Base-by-base conservation (phyloP, 2,888 invertebrate species). In the Andrena haemorrhoa region DNA sequence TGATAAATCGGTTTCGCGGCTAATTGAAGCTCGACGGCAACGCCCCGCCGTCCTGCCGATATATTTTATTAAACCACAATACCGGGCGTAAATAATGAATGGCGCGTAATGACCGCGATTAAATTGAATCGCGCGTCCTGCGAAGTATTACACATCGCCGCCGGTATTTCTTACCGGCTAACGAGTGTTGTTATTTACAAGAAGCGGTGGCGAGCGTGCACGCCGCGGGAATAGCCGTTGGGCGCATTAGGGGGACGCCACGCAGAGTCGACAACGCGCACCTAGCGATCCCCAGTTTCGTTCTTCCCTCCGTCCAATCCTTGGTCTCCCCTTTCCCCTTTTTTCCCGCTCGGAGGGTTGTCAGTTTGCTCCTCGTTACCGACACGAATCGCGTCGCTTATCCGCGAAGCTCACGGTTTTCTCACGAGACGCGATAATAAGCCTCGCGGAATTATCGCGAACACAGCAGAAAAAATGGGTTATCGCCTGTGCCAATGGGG, bases 371-470 rank as follows among this genome's bases (percentile, higher is more conserved):
- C 58, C 88, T 86, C 83, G 79, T 88, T 85, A 86, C 77, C 58
- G 61, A 74, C 88, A 88, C 87, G 87, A 87, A 87, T 80, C 82
- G 78, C 75, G 84, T 84, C 88, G 79, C 74, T 83, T 78, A 77
- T 60, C 53, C 66, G 47, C 33, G 63, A 74, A 60, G 73, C 60
- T 74, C 65, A n/a, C 73, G 60, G 70, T 61, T 81, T 81, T 83
- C 85, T 81, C 87, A 77, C 79, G 73, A 64, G 56, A 58, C 74
- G 68, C 71, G 70, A 81, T 80, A 86, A 86, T 86, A 82, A 86
- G 47, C 69, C 35, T 60, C 56, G 68, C 29, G 47, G 51, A 61
- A 75, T 53, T 71, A 72, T 85, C 51, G 65, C 58, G 77, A 12
- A 56, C 72, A 31, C 47, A 29, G 35, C 2, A n/a, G 20, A 31